phyloP scores from a whole-genome alignment of 1,140 invertebrate genomes.

The Bilobella aurantiaca region DNA sequence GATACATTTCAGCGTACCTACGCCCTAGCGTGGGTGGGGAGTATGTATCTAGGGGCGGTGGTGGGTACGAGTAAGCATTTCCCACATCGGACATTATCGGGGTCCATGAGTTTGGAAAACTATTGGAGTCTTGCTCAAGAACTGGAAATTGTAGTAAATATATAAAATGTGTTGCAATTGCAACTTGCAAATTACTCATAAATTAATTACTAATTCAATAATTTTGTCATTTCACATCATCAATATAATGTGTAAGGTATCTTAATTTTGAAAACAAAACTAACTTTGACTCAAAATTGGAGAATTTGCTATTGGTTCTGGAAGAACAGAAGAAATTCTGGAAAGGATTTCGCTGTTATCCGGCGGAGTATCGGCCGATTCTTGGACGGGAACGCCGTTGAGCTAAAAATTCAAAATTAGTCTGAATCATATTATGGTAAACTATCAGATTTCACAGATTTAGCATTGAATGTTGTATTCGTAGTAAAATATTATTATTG shows the following conservation, averaged over 20 bases:
- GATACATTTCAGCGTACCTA: background rate
- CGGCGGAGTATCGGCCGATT: background rate
- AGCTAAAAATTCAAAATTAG: too few species aligned
- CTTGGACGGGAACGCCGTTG: background rate
- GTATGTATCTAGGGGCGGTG: background rate
- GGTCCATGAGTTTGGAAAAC: background rate
- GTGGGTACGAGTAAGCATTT: background rate
- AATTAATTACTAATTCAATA: too few species aligned
- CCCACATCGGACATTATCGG: background rate
- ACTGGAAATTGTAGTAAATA: too few species aligned
- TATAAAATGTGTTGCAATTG: too few species aligned
- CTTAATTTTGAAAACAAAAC: background rate
- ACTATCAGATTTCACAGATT: too few species aligned
- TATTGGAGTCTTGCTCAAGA: background rate
- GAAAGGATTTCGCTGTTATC: background rate
- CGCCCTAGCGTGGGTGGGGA: background rate
- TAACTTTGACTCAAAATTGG: background rate
- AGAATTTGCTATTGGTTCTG: background rate
- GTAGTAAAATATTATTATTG: too few species aligned
- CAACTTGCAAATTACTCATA: too few species aligned
- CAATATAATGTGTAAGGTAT: background rate
- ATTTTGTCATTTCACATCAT: background rate
- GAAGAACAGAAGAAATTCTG: background rate
- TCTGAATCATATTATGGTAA: too few species aligned
- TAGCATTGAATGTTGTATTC: too few species aligned